Conservation (phyloP, 2,797 vertebrate species). For the Anabacerthia variegaticeps region DNA sequence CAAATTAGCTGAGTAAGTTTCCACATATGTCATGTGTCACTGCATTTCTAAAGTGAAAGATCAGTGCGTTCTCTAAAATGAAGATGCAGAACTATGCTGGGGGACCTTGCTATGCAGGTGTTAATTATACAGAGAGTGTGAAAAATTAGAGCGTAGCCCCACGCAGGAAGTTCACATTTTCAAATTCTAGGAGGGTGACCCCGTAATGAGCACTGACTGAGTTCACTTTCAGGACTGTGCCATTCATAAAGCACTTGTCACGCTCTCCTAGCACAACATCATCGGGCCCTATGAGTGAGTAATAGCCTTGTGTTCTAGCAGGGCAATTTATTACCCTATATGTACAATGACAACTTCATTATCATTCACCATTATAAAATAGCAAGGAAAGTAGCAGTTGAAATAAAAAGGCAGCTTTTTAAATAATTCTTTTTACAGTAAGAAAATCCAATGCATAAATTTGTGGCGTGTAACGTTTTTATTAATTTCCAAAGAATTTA, state of each 20-base stretch:
- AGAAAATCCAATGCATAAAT: background rate
- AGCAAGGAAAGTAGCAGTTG: conserved; percentile 3
- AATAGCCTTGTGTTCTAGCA: conserved; percentile 27
- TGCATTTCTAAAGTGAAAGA: conserved; percentile 19
- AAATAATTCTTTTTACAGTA: conserved; percentile 32
- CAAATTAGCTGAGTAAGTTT: conserved; percentile 44
- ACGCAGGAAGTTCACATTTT: background rate
- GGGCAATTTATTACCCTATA: conserved; percentile 50
- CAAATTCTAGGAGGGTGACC: background rate
- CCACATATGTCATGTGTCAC: conserved; percentile 41
- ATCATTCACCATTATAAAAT: conserved; percentile 6
- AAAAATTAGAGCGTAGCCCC: conserved; percentile 18
- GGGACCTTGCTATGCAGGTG: conserved; percentile 3
- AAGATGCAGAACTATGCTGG: background rate
- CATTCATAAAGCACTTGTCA: conserved; percentile 39
- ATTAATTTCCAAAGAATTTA: conserved; percentile 42
- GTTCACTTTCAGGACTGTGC: conserved; percentile 14
- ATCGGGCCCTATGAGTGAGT: conserved; percentile 20
- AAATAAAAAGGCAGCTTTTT: conserved; percentile 23
- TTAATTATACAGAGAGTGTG: background rate
- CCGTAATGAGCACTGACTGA: conserved; percentile 30
- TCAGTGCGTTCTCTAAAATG: background rate
- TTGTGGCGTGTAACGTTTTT: background rate
- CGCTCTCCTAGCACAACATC: conserved; percentile 8
- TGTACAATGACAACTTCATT: conserved; percentile 59